Base-by-base conservation (phyloP, 2,888 invertebrate genomes). In the Tachystola acroxantha region DNA sequence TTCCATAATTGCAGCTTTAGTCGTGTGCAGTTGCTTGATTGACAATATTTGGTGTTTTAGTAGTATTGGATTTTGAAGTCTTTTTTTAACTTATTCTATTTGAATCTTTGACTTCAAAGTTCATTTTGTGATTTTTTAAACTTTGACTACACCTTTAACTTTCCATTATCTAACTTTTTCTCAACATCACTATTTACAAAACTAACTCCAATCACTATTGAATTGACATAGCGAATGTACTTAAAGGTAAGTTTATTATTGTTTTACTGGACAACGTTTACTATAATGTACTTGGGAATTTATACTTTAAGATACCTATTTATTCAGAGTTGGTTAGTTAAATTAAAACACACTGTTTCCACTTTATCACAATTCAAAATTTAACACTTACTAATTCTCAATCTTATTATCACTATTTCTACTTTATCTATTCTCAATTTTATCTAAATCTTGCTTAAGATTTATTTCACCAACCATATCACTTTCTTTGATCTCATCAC, bases 11-110 rank as follows among this genome's bases (percentile, higher is more conserved):
- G 20, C 37, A 38, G 85, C 86, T 85, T 84, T 35, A 66, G 82
- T 82, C 68, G 64, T 65, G 81, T 84, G 74, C 55, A 52, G 63
- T 81, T 72, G 85, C 85, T 81, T 78, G 47, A 54, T 28, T 43
- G 42, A 48, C 54, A 59, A 47, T 57, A 50, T 53, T 56, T 49
- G 48, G 48, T 30, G 45, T 36, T 40, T 27, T 37, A 10, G 20
- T 28, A 27, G 30, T 36, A 33, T 24, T n/a, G 30, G 13, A 37
- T 27, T 39, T 48, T 48, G 44, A 42, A 50, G 43, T 39, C 39
- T 42, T 32, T 33, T 19, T 20, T 9, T 12, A 25, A 14, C 25
- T 25, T n/a, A 2, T 25, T 32, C 13, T n/a, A 24, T n/a, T 20
- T 20, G 20, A 20, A 20, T 20, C n/a, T 16, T n/a, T 24, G 24